Base-by-base conservation (phyloP, 1,140 invertebrate species). In the Halesus radiatus region DNA sequence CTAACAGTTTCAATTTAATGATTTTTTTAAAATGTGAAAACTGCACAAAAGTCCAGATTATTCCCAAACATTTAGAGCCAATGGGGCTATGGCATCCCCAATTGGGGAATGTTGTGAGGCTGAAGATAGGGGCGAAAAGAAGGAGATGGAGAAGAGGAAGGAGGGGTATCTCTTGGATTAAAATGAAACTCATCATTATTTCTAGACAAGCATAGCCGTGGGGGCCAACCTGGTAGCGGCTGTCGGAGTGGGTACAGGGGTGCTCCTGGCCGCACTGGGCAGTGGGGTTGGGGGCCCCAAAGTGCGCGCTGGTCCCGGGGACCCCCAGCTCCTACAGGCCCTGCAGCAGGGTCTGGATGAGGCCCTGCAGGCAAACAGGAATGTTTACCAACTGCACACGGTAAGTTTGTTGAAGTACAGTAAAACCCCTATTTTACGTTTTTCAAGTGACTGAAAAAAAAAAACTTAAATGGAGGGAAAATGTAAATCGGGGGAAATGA, bases 181-280 rank as follows among this genome's bases (percentile, higher is more conserved):
- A 56, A 45, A 52, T 70, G 1, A 80, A 83, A 13, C 79, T 79
- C 2, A 29, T 29, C 26, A 54, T 82, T 32, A 10, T 10, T 85
- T 88, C 5, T 85, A 92, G 87, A 92, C 95, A 2, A 95, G 97
- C 85, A 92, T 98, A 26, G 93, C 95, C 0, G 93, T 99, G 66
- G 97, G 98, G 2, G 97, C 79, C 32, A 77, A 66, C 50, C 60
- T 83, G 16, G 82, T 83, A n/a, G 82, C 82, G 50, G 82, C 82
- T 1, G 78, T 83, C 20, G 82, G 82, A 29, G 82, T 83, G 29
- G 82, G 82, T 29, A 83, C 82, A 18, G 82, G 80, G 13, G 82
- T 83, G 4, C 75, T 83, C n/a, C 23, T 83, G 18, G 80, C 79
- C 20, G 82, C 82, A 4, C 70, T 83, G 72, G 82, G 82, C 37